phyloP scores from a whole-genome alignment of 2,797 vertebrate genomes.

The Microctenopoma lineatum region DNA sequence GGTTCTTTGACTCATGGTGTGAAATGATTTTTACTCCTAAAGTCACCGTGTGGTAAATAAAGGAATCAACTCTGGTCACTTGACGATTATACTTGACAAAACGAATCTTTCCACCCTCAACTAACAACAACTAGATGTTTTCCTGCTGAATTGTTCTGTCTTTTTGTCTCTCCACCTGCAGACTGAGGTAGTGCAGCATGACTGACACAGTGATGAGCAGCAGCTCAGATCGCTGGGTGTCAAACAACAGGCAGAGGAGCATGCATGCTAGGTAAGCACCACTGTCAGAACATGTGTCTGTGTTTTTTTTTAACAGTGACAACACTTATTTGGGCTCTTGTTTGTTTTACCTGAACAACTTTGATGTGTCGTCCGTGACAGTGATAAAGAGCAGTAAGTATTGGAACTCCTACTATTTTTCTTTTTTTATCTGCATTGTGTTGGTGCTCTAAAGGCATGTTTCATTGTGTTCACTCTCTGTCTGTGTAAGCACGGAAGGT shows the following conservation, averaged over 20 bases:
- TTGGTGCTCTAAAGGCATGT: conserved; percentile 3
- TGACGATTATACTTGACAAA: conserved; percentile 29
- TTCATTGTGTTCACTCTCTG: not conserved
- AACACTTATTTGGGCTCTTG: conserved; percentile 37
- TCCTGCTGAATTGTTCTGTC: conserved; percentile 9
- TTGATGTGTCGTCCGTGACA: conserved; percentile 61
- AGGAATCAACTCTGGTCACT: conserved; percentile 37
- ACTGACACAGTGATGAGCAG: conserved; percentile 82
- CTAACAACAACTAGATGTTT: not conserved
- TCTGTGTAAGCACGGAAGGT: not conserved
- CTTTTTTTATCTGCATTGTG: conserved; percentile 22
- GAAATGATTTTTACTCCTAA: conserved; percentile 20
- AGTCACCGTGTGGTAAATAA: conserved; percentile 31
- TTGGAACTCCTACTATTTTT: conserved; percentile 19
- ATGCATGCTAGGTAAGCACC: conserved; percentile 74
- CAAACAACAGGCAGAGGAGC: conserved; percentile 78
- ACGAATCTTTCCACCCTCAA: not conserved
- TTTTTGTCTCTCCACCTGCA: conserved; percentile 30
- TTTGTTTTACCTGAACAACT: conserved; percentile 49
- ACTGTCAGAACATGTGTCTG: conserved; percentile 5
- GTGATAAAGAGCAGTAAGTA: conserved; percentile 84
- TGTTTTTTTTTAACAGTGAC: not conserved
- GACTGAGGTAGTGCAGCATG: conserved; percentile 72
- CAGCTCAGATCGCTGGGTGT: conserved; percentile 77
- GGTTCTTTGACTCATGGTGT: conserved; percentile 9